Conservation (phyloP, 2,113 vertebrate genomes). For the Podarcis raffonei region DNA sequence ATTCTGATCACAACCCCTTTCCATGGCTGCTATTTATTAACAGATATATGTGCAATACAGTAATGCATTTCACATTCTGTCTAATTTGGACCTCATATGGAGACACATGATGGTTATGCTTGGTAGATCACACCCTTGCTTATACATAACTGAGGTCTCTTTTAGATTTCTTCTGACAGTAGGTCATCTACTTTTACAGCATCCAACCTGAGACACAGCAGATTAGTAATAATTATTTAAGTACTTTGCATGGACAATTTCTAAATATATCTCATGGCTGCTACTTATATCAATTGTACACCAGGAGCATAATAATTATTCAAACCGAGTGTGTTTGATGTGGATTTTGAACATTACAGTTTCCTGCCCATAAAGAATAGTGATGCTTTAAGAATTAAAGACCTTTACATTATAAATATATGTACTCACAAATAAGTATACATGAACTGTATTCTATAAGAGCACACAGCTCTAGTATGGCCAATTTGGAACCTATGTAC, state of each 20-base stretch:
- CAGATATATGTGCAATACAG: neutral
- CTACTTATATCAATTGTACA: neutral
- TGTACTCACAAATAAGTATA: neutral
- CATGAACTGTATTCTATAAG: neutral
- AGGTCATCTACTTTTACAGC: neutral
- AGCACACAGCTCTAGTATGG: neutral
- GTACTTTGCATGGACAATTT: neutral
- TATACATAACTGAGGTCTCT: neutral
- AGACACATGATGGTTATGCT: neutral
- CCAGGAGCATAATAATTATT: neutral
- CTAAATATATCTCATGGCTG: neutral
- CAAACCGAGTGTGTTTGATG: neutral
- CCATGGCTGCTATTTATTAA: neutral
- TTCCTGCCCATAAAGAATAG: neutral
- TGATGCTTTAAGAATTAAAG: neutral
- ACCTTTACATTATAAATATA: neutral
- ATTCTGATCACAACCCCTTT: neutral
- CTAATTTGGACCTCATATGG: neutral
- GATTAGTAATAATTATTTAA: neutral
- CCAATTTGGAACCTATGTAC: neutral
- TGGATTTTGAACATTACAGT: constrained; percentile 3
- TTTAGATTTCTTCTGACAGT: neutral
- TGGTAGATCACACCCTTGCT: neutral
- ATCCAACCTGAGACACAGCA: neutral
- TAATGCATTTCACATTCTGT: neutral